These are phyloP conservation scores for Harpagus bidentatus DNA, from an alignment of 2,113 vertebrate genomes.

Conservation along the genomic window DNA sequence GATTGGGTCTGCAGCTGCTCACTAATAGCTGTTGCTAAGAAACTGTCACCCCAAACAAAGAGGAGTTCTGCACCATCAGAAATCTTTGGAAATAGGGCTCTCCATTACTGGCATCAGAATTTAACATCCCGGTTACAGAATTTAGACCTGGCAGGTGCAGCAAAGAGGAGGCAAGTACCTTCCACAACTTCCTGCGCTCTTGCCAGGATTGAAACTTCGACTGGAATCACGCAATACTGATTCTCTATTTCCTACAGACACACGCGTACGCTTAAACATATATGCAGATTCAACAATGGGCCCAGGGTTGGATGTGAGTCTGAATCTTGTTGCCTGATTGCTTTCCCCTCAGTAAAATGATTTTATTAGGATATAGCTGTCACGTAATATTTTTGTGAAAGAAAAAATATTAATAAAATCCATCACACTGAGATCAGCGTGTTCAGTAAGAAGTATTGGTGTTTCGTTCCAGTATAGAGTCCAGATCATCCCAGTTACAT, in stretches of 20 bases:
- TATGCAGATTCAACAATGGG: accelerated
- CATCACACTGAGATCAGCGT: not conserved
- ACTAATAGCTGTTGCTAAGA: slow-evolving; percentile 72
- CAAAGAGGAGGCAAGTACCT: not conserved
- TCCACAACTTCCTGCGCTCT: not conserved
- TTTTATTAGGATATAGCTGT: not conserved
- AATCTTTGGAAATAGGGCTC: slow-evolving; percentile 64
- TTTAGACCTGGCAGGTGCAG: not conserved
- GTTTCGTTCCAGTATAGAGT: not conserved
- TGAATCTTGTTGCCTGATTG: not conserved
- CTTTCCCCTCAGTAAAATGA: not conserved
- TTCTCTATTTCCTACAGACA: not conserved
- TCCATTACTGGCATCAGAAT: slow-evolving; percentile 44
- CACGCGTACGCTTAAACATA: not conserved
- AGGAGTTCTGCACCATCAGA: slow-evolving; percentile 49
- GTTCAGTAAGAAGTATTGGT: accelerated
- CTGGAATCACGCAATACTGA: not conserved
- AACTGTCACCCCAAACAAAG: slow-evolving; percentile 66
- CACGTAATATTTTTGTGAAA: not conserved
- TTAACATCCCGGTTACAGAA: not conserved
- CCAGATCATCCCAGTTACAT: not conserved
- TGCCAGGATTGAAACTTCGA: not conserved
- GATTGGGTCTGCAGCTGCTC: slow-evolving; percentile 61
- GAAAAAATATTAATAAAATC: not conserved
- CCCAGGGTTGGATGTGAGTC: not conserved